Conservation (phyloP, 2,888 invertebrate species). For the Hypomecis atomaria region DNA sequence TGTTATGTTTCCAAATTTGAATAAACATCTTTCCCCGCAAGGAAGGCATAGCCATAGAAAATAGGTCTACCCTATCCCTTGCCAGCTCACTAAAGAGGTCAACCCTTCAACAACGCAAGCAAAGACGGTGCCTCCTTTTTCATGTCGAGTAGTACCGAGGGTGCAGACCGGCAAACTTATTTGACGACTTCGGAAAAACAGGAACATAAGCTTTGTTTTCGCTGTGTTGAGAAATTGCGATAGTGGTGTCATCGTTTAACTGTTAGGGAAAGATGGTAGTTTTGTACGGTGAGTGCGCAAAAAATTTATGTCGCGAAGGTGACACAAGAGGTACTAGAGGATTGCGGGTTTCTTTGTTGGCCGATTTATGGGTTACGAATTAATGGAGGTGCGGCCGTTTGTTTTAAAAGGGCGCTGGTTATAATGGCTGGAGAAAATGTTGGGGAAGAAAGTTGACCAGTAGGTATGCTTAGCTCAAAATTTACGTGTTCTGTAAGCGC, state of each 20-base stretch:
- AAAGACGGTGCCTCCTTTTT: conserved; percentile 79
- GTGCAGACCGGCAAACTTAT: conserved; percentile 37
- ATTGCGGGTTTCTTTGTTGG: conserved; percentile 32
- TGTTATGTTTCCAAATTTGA: too few relatives aligned
- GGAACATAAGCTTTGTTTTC: neutral
- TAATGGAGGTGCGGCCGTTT: conserved; percentile 35
- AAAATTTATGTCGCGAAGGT: conserved; percentile 74
- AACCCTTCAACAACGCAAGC: conserved; percentile 71
- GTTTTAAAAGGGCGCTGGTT: conserved; percentile 22
- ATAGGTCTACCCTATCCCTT: conserved; percentile 2
- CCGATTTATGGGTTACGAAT: conserved; percentile 42
- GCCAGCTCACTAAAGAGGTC: conserved; percentile 53
- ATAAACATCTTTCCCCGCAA: conserved; percentile 1
- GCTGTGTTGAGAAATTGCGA: neutral
- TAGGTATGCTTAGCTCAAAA: too few relatives aligned
- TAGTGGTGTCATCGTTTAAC: neutral
- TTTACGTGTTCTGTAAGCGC: too few relatives aligned
- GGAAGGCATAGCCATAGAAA: neutral
- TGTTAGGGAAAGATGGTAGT: neutral
- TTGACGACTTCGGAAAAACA: neutral
- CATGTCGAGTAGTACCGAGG: conserved; percentile 64
- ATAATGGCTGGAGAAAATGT: neutral
- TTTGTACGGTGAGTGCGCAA: conserved; percentile 63
- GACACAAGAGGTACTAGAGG: conserved; percentile 46
- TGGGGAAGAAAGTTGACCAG: too few relatives aligned